Evolutionary conservation across 2,113 vertebrate species (phyloP).

Genomic region (Odocoileus hemionus): DNA sequence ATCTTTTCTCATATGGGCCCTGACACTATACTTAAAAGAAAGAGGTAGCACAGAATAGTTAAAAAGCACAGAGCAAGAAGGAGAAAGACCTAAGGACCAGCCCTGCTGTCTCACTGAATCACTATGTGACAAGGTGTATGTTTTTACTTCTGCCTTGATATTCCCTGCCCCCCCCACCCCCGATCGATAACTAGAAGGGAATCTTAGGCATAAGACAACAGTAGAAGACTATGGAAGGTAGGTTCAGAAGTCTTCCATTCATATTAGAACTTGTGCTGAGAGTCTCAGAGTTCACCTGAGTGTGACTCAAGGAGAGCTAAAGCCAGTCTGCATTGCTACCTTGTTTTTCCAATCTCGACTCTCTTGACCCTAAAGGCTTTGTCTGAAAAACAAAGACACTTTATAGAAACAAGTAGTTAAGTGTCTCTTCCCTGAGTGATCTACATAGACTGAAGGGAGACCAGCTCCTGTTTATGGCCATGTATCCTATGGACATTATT

Average conservation of each 20-base stretch:
- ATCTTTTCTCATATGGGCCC: neutral
- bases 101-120: neutral
- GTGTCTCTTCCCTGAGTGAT: neutral
- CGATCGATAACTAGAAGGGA: neutral
- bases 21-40: neutral
- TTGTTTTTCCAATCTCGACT: conserved; percentile 16
- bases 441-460: neutral
- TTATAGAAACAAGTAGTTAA: neutral
- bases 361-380: neutral
- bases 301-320: neutral
- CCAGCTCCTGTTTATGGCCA: neutral
- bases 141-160: neutral
- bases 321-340: neutral
- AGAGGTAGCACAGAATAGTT: neutral
- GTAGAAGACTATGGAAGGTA: neutral
- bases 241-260: neutral
- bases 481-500: neutral
- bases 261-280: neutral
- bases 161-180: fast-evolving
- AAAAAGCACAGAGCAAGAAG: neutral
- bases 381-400: neutral
- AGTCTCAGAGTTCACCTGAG: neutral
- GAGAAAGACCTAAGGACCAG: neutral
- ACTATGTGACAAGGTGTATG: neutral
- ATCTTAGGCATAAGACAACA: neutral